Evolutionary conservation across 2,888 invertebrate genomes (phyloP).

Genomic region (Coenonympha glycerion): DNA sequence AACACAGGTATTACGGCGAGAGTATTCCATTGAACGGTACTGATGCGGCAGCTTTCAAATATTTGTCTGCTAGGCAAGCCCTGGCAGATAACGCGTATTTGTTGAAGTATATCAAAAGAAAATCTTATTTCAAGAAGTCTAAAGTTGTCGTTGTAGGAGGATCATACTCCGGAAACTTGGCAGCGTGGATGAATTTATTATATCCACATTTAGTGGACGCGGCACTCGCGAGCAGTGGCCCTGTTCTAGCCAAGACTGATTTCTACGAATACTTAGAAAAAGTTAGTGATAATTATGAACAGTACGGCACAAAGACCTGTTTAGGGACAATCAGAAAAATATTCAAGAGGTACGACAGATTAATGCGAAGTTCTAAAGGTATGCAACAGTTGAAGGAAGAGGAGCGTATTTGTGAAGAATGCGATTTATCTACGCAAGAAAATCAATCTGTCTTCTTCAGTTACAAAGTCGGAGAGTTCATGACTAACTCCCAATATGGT

Average conservation of each 20-base stretch:
- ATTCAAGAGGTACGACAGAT: constrained; percentile 45
- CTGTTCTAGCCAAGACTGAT: constrained; percentile 58
- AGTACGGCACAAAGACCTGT: constrained; percentile 49
- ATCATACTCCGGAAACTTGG: constrained; percentile 63
- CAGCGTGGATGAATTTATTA: constrained; percentile 58
- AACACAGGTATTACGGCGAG: constrained; percentile 63
- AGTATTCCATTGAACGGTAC: constrained; percentile 52
- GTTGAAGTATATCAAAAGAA: constrained; percentile 41
- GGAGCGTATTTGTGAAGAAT: constrained; percentile 52
- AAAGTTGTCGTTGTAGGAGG: constrained; percentile 63
- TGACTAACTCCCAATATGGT: constrained; percentile 54
- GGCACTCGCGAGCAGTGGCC: constrained; percentile 60
- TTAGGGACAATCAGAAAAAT: constrained; percentile 40
- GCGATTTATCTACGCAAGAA: constrained; percentile 45
- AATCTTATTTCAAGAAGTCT: constrained; percentile 39
- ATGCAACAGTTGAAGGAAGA: constrained; percentile 48
- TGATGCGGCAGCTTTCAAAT: constrained; percentile 46
- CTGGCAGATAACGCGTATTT: constrained; percentile 54
- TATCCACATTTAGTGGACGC: constrained; percentile 61
- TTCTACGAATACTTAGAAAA: constrained; percentile 61
- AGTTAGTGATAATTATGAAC: constrained; percentile 53
- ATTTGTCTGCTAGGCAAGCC: constrained; percentile 55
- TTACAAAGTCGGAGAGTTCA: constrained; percentile 43
- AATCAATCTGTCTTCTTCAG: constrained; percentile 58
- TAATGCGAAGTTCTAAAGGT: constrained; percentile 45